Evolutionary conservation across 1,140 invertebrate genomes (phyloP), one percentile per base, ranked within the genome.

Genomic region (Nilaparvata lugens): DNA sequence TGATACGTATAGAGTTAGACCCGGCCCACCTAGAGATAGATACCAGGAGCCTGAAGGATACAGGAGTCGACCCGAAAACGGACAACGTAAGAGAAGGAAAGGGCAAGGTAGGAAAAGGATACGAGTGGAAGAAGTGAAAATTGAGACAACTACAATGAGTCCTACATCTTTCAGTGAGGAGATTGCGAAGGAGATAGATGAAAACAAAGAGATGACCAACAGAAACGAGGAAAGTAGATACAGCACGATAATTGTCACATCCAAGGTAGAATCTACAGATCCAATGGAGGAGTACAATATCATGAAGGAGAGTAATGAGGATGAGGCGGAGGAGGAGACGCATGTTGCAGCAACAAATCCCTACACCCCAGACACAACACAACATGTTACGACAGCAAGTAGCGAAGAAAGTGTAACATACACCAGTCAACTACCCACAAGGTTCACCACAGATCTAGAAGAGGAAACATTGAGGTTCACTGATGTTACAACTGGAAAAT

Each of bases 21-120:
- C 31, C 7, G 31, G 31, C 13, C 7, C 4, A 11, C 9, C 31
- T 11, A 35, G 31, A 11, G 31, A 31, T 24, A 43, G 40, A 43
- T 23, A 45, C 14, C 42, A 28, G 18, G 21, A 25, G 7, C 23
- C 31, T 31, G 54, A 65, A 11, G 53, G 18, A 31, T 21, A 28
- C 13, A 18, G 31, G 13, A n/a, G 42, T 21, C 18, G 54, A n/a
- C 19, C 52, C 14, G 21, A 45, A n/a, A 66, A 54, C 38, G 35
- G 52, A 21, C 52, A 23, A 60, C 60, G 63, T 23, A 64, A 60
- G 52, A 52, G 65, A 42, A 64, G 63, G 28, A 66, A 66, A 63
- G 63, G 63, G 13, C 16, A 23, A 18, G 54, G 61, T 5, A 62
- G 62, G 19, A 60, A 60, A 57, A 42, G 52, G 16, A 62, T 62